Base-by-base conservation (phyloP, 2,888 invertebrate genomes). In the Meandrusa payeni region DNA sequence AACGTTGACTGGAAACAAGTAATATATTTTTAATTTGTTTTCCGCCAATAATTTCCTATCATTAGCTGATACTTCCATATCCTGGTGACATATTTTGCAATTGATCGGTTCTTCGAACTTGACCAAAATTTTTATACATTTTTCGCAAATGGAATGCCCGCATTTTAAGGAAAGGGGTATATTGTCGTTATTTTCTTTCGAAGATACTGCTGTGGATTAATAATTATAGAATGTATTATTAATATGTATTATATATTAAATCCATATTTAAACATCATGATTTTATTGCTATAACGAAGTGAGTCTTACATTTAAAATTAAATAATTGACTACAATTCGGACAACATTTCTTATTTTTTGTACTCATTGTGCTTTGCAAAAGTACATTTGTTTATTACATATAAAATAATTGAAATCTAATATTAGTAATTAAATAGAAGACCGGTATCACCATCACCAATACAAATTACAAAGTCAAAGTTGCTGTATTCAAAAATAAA, bases 131-230 rank as follows among this genome's bases (percentile, higher is more conserved):
- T 62, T 72, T 6, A 91, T 64, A 62, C 94, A 94, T 33, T 77
- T 87, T 52, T 92, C 91, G 56, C 94, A 94, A 56, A 91, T 81
- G 1, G 90, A 83, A 66, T 94, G 94, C 1, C 91, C 91, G 61
- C 94, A 94, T 47, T 82, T 59, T 44, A 94, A 66, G 23, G 93
- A 71, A 12, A 93, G 71, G 0, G 94, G 94, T 22, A 83, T 53
- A 45, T 80, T 82, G 2, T 44, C 23, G 2, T 54, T 54, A 54
- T 70, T 69, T 19, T 53, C 23, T 15, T 64, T 54, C 1, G 64
- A 54, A 33, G 67, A 44, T 2, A 56, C 27, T 10, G 54, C 76
- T 78, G 56, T 33, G 59, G 26, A 59, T 41, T 15, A 27, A 24
- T n/a, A n/a, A n/a, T n/a, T n/a, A n/a, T n/a, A n/a, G n/a, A n/a